A percentile compares a stretch with the other conserved stretches of the same genome.
phyloP scores from a whole-genome alignment of 2,113 vertebrate genomes.

The Cichladusa arquata region DNA sequence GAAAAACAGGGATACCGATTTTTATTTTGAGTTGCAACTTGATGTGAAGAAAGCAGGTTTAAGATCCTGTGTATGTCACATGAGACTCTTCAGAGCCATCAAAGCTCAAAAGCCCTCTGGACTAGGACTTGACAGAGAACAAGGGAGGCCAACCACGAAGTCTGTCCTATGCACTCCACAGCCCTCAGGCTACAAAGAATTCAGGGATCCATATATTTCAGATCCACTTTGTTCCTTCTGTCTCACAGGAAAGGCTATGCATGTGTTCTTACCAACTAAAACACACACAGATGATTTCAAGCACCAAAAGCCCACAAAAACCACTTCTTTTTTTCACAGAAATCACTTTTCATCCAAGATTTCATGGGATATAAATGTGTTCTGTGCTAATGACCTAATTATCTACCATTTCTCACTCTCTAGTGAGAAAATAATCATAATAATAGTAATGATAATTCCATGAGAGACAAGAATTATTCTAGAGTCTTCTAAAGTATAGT shows the following conservation, averaged over 20 bases:
- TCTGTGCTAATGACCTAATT: neutral
- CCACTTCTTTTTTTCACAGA: neutral
- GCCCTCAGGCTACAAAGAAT: neutral
- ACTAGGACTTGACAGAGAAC: neutral
- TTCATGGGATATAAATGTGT: neutral
- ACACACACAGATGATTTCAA: neutral
- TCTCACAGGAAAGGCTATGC: neutral
- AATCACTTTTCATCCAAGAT: neutral
- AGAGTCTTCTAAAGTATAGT: neutral
- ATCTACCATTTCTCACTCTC: neutral
- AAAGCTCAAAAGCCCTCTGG: neutral
- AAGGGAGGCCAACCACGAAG: rapidly evolving
- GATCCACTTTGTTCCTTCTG: neutral
- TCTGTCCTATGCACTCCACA: neutral
- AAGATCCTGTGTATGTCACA: neutral
- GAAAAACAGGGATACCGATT: neutral
- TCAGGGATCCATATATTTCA: neutral
- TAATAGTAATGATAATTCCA: neutral
- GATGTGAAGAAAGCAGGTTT: neutral
- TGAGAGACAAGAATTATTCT: neutral
- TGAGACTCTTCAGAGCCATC: neutral
- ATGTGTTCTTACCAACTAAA: neutral
- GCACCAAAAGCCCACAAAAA: neutral
- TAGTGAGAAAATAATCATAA: neutral
- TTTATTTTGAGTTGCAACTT: neutral